Evolutionary conservation across 2,797 vertebrate genomes (phyloP).

Genomic region (Molossus alvarezi): DNA sequence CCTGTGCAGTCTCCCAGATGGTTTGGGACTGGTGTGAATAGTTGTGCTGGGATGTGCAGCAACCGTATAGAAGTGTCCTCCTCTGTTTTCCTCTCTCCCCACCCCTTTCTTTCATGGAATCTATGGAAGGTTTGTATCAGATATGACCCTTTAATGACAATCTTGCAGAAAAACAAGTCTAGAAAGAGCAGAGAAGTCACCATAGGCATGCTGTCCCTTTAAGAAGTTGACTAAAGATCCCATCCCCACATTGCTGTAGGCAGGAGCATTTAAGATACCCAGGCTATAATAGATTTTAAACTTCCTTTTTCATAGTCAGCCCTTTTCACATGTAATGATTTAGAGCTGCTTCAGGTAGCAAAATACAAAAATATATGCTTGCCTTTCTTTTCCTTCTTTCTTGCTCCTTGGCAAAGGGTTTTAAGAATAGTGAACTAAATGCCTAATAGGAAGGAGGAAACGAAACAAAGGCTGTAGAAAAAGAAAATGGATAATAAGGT

Average conservation of each 20-base stretch:
- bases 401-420: conserved; percentile 39
- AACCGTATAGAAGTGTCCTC: neutral
- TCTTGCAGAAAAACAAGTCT: conserved; percentile 11
- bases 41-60: accelerated
- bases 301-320: neutral
- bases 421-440: conserved; percentile 61
- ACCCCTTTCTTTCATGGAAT: neutral
- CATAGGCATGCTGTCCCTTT: neutral
- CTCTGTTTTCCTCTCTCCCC: neutral
- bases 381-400: conserved; percentile 14
- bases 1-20: neutral
- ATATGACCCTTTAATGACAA: neutral
- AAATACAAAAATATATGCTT: conserved; percentile 12
- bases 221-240: neutral
- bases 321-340: neutral
- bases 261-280: neutral
- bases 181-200: neutral
- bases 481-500: conserved; percentile 67
- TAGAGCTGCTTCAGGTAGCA: neutral
- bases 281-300: neutral
- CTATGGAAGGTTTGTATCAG: neutral
- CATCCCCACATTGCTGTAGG: neutral
- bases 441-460: conserved; percentile 63
- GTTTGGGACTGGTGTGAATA: neutral
- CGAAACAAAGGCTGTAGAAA: conserved; percentile 64